Percentiles rank a stretch among this genome's conserved stretches.
phyloP scores from a whole-genome alignment of 2,797 vertebrate species.

The Rhincodon typus region DNA sequence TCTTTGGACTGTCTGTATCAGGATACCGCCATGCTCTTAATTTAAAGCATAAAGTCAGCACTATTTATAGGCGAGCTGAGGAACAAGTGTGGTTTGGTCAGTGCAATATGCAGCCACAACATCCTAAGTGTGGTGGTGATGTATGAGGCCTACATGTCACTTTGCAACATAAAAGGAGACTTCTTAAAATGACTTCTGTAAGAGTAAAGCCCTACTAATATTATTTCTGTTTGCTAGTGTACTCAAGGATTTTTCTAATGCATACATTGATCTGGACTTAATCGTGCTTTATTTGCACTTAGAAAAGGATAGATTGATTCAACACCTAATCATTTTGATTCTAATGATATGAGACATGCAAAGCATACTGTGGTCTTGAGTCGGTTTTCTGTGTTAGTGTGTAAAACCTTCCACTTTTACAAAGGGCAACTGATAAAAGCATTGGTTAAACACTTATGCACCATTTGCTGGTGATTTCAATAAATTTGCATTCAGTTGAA shows the following conservation, averaged over 20 bases:
- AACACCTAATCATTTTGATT: neutral
- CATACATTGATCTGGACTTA: neutral
- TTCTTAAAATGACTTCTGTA: neutral
- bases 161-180: no score
- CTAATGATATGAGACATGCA: neutral
- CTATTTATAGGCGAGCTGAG: neutral
- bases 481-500: neutral
- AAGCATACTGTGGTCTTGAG: neutral
- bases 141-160: neutral
- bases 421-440: neutral
- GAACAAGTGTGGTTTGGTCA: neutral
- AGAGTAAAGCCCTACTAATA: neutral
- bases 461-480: neutral
- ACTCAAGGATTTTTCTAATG: neutral
- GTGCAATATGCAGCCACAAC: neutral
- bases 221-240: neutral
- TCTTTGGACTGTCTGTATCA: neutral
- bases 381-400: neutral
- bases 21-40: neutral
- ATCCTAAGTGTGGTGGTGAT: neutral
- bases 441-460: no score
- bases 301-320: neutral
- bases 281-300: neutral
- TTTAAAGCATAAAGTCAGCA: conserved; percentile 8
- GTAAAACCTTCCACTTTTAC: neutral